Evolutionary conservation across 2,888 invertebrate species (phyloP).

Genomic region (Archaeoteleia sp.): DNA sequence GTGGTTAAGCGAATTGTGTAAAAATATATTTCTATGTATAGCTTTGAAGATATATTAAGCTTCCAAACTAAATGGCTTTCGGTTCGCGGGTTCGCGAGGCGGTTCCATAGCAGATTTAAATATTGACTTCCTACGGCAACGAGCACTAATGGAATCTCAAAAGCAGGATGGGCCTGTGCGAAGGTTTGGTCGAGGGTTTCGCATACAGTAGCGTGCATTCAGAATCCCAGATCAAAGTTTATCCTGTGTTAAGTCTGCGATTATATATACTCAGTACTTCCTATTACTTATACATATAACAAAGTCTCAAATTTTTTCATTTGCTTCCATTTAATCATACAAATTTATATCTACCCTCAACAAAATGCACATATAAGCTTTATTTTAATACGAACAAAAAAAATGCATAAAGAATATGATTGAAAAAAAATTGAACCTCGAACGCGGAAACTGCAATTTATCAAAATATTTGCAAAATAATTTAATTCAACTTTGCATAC

Average conservation of each 20-base stretch:
- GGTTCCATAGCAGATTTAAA: conserved; percentile 69
- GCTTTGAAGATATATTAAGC: conserved; percentile 34
- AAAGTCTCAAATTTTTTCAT: no score
- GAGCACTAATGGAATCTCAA: conserved; percentile 46
- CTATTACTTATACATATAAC: no score
- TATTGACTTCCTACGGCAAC: conserved; percentile 64
- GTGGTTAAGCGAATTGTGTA: conserved; percentile 1
- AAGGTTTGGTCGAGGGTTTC: conserved; percentile 36
- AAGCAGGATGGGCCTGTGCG: conserved; percentile 23
- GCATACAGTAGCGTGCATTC: conserved; percentile 35
- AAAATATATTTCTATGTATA: conserved; percentile 17
- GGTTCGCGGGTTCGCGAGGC: conserved; percentile 42
- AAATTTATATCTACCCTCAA: no score
- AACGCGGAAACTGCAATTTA: no score
- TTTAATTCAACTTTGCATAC: no score
- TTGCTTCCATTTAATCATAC: no score
- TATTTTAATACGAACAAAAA: no score
- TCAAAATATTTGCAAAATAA: no score
- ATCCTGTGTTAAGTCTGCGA: conserved; percentile 1
- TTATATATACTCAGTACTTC: no score
- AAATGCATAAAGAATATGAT: no score
- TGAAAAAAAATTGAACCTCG: no score
- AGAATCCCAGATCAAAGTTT: conserved; percentile 44
- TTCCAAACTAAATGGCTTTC: conserved; percentile 37
- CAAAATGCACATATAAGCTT: no score